Conservation (phyloP, 2,113 vertebrate genomes). For the Murina feae region DNA sequence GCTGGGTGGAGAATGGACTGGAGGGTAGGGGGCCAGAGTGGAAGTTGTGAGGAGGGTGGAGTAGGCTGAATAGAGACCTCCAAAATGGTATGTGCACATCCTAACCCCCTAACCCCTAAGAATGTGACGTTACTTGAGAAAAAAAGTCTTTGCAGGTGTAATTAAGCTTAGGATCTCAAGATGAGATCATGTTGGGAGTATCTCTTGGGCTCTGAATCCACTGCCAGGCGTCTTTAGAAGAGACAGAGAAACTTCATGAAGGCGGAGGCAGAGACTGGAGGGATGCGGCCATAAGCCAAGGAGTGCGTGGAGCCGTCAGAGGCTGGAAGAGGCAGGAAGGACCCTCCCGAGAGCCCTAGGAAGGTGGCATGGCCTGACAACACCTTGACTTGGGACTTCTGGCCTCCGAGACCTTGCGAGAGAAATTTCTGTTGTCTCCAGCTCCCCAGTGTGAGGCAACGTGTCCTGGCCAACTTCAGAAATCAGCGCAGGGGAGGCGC, state of each 20-base stretch:
- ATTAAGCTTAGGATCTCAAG: not conserved
- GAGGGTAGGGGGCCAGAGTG: not conserved
- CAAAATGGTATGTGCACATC: rapidly evolving
- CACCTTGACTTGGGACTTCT: not conserved
- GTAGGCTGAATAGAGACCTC: not conserved
- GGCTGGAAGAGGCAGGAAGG: not conserved
- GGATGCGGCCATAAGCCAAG: not conserved
- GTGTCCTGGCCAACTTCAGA: not conserved
- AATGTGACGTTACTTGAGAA: not conserved
- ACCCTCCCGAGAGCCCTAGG: rapidly evolving
- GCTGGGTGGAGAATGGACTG: not conserved
- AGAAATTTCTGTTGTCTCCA: no score
- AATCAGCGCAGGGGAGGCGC: rapidly evolving
- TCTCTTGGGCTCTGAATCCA: not conserved
- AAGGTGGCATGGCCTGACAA: not conserved
- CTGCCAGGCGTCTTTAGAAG: not conserved
- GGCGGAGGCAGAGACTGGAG: not conserved
- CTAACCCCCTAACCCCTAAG: not conserved
- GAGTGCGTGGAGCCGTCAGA: not conserved
- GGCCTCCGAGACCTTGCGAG: not conserved
- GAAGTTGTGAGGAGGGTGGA: not conserved
- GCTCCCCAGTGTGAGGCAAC: not conserved
- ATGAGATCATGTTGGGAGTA: not conserved
- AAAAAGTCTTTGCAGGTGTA: not conserved
- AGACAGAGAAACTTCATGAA: not conserved